These are phyloP conservation scores for Amphiprion ocellaris DNA, from an alignment of 2,113 vertebrate species.

Conservation along the genomic window DNA sequence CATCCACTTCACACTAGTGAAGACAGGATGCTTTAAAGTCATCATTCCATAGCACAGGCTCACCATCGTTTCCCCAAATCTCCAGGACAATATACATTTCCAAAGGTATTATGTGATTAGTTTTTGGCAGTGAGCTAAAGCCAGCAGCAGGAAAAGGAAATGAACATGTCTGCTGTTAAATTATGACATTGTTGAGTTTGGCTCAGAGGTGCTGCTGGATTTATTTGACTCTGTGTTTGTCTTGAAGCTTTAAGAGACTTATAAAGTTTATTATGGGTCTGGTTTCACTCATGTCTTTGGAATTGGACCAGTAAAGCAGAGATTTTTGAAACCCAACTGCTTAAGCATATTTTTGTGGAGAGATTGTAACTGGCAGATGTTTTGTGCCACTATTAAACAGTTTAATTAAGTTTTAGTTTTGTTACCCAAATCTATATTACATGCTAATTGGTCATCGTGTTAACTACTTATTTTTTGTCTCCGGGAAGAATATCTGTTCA, in stretches of 20 bases:
- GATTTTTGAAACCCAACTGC: neutral
- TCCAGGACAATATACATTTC: too few species aligned
- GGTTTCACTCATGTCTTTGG: constrained; percentile 11
- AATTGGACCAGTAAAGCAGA: neutral
- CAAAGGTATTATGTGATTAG: neutral
- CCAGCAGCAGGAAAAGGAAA: neutral
- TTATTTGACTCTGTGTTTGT: constrained; percentile 38
- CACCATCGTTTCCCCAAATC: neutral
- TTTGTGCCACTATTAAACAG: too few species aligned
- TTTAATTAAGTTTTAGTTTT: too few species aligned
- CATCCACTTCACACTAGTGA: too few species aligned
- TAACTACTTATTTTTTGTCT: too few species aligned
- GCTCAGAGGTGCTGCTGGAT: neutral
- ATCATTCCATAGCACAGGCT: neutral
- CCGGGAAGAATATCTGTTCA: too few species aligned
- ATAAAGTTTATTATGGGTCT: constrained; percentile 5
- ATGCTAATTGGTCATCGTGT: too few species aligned
- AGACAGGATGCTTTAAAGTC: too few species aligned
- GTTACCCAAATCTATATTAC: too few species aligned
- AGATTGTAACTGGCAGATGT: too few species aligned
- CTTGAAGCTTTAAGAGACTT: neutral
- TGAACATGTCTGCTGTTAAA: neutral
- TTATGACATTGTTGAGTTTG: constrained; percentile 5
- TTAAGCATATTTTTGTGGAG: too few species aligned
- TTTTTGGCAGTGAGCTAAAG: too few species aligned